These are phyloP conservation scores for Gymnobelideus leadbeateri DNA, from an alignment of 2,113 vertebrate genomes.

Conservation along the genomic window DNA sequence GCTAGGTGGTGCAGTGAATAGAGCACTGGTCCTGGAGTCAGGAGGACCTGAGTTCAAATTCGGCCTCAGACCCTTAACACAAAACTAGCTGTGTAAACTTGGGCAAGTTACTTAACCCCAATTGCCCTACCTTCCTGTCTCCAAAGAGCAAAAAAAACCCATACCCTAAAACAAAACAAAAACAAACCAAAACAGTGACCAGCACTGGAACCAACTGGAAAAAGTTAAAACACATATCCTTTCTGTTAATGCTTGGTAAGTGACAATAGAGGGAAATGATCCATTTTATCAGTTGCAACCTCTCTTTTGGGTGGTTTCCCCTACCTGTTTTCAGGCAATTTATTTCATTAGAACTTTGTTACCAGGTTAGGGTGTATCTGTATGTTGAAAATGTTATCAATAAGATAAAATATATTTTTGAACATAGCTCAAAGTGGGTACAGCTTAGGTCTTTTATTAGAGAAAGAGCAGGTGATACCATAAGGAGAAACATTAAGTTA, in stretches of 20 bases:
- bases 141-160: too few relatives aligned
- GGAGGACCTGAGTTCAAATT: too few relatives aligned
- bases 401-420: conserved; percentile 11
- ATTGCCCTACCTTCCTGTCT: too few relatives aligned
- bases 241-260: neutral
- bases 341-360: neutral
- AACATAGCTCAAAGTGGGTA: conserved; percentile 32
- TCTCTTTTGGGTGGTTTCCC: neutral
- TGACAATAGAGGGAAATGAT: neutral
- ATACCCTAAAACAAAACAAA: too few relatives aligned
- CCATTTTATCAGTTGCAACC: neutral
- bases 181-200: neutral
- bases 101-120: too few relatives aligned
- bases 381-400: neutral
- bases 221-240: neutral
- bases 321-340: neutral
- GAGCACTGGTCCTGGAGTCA: too few relatives aligned
- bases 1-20: too few relatives aligned
- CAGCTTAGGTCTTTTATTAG: conserved; percentile 20
- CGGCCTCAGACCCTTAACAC: too few relatives aligned
- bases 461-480: conserved; percentile 30
- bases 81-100: too few relatives aligned
- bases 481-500: neutral
- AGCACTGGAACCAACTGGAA: neutral
- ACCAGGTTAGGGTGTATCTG: neutral